These are phyloP conservation scores for Agrotis clavis DNA, from an alignment of 2,888 invertebrate species.

Conservation along the genomic window DNA sequence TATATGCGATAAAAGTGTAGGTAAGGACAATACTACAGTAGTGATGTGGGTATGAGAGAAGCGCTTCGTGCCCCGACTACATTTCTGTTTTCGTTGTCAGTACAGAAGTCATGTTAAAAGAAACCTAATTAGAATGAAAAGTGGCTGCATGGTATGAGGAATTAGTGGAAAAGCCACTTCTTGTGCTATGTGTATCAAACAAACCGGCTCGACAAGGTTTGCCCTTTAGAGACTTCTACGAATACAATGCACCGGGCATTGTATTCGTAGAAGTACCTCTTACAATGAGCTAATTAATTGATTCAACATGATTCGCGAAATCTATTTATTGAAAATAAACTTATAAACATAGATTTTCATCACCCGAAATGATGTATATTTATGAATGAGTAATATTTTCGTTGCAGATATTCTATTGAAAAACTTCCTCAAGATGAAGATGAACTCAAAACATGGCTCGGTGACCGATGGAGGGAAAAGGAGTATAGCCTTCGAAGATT, in stretches of 20 bases:
- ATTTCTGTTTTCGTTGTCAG: too few relatives aligned
- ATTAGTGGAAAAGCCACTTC: too few relatives aligned
- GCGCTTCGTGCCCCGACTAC: too few relatives aligned
- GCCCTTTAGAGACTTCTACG: too few relatives aligned
- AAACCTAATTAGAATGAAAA: background rate
- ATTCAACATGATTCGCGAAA: background rate
- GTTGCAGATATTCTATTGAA: slow-evolving; percentile 90
- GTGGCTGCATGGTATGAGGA: too few relatives aligned
- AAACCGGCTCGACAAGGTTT: background rate
- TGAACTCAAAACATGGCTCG: slow-evolving; percentile 92
- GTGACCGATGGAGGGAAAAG: slow-evolving; percentile 93
- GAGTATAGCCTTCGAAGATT: slow-evolving; percentile 92
- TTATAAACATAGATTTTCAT: background rate
- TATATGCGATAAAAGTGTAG: too few relatives aligned
- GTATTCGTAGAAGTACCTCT: too few relatives aligned
- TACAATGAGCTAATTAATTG: background rate
- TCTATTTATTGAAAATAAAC: too few relatives aligned
- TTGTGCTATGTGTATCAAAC: background rate
- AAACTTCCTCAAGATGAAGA: slow-evolving; percentile 91
- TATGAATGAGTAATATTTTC: too few relatives aligned
- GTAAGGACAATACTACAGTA: too few relatives aligned
- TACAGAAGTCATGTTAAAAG: background rate
- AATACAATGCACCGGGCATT: too few relatives aligned
- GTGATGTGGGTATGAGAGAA: too few relatives aligned
- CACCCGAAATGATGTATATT: background rate